Evolutionary conservation across 2,888 invertebrate genomes (phyloP).

Genomic region (Aelia acuminata): DNA sequence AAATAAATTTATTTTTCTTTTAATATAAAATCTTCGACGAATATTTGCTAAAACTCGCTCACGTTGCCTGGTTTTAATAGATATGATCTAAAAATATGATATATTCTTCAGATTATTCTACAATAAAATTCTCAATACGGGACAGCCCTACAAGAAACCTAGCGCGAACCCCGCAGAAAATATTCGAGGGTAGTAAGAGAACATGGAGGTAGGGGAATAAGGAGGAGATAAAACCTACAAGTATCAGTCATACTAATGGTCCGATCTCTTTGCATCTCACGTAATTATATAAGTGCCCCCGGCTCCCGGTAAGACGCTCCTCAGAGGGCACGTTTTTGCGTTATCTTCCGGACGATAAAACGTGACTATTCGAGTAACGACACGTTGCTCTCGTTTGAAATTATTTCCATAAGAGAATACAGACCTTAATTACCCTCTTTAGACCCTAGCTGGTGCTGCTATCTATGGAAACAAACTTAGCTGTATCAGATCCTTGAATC

Average conservation of each 20-base stretch:
- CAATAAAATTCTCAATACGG: background rate
- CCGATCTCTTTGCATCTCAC: conserved; percentile 37
- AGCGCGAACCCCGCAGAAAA: background rate
- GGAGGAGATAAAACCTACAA: conserved; percentile 15
- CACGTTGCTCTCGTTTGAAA: conserved; percentile 47
- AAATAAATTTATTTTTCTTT: too few species aligned
- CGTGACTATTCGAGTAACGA: conserved; percentile 54
- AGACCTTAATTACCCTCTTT: background rate
- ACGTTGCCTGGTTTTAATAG: too few species aligned
- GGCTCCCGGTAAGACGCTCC: background rate
- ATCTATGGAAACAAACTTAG: conserved; percentile 32
- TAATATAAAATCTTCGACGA: too few species aligned
- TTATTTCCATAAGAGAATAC: conserved; percentile 18
- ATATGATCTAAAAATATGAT: too few species aligned
- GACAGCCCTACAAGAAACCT: background rate
- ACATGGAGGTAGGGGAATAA: conserved; percentile 25
- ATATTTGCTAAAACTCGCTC: too few species aligned
- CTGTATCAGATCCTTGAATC: background rate
- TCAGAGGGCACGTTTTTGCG: conserved; percentile 55
- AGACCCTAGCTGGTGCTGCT: background rate
- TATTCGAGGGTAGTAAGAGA: background rate
- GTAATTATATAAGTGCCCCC: conserved; percentile 47
- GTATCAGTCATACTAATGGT: conserved; percentile 25
- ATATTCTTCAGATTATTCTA: too few species aligned
- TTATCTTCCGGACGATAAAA: conserved; percentile 54